A percentile compares a stretch with the other conserved stretches of the same genome.
These are phyloP conservation scores for Otocyon megalotis DNA, from an alignment of 2,113 vertebrate species.

Conservation along the genomic window DNA sequence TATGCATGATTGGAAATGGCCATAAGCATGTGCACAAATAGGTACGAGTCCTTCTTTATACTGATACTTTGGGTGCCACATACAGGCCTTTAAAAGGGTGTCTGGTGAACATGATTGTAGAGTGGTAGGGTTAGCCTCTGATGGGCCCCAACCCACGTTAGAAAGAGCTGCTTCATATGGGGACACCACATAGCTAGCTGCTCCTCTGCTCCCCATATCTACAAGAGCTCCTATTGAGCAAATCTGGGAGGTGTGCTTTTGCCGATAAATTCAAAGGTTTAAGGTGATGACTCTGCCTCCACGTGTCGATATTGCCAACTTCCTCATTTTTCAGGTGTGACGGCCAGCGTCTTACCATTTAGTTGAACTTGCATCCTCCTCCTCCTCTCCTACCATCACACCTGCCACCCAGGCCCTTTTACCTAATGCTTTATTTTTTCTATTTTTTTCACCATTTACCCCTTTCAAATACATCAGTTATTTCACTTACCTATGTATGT, in stretches of 20 bases:
- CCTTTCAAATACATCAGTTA: background rate
- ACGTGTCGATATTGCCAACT: no score
- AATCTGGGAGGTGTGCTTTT: background rate
- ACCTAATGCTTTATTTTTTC: background rate
- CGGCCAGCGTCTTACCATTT: no score
- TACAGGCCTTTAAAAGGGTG: accelerated
- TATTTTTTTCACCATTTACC: background rate
- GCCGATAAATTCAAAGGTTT: background rate
- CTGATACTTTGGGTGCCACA: background rate
- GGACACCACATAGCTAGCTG: accelerated
- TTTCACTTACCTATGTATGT: background rate
- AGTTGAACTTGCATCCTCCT: accelerated
- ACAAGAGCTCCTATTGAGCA: no score
- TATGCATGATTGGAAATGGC: background rate
- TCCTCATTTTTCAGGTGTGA: accelerated
- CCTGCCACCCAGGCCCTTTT: accelerated
- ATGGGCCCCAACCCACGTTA: background rate
- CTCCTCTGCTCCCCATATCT: background rate
- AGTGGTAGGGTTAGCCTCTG: no score
- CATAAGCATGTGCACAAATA: background rate
- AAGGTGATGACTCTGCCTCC: accelerated
- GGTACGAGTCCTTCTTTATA: background rate
- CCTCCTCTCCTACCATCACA: no score
- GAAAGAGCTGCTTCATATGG: background rate
- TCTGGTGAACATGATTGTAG: background rate